Conservation (phyloP, 2,113 vertebrate species). For the Hiodon tergisus region DNA sequence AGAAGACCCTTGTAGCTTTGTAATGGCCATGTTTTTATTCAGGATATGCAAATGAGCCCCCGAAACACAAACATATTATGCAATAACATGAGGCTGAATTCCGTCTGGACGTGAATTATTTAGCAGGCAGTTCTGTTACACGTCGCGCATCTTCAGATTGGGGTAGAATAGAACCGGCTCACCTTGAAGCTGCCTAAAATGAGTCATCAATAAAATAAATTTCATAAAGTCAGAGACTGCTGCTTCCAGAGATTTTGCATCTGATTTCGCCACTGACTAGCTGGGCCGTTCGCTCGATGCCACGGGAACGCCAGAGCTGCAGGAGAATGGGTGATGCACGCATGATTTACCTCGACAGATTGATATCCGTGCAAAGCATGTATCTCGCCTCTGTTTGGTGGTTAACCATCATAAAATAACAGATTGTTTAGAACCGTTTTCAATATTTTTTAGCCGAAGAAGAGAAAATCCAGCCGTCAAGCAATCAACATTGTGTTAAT, state of each 20-base stretch:
- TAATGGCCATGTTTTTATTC: constrained; percentile 67
- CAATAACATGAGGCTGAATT: constrained; percentile 56
- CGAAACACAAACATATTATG: constrained; percentile 69
- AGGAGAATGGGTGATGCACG: constrained; percentile 44
- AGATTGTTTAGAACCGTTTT: neutral
- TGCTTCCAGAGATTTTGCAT: constrained; percentile 51
- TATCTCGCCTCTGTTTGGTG: constrained; percentile 49
- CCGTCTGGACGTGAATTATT: constrained; percentile 69
- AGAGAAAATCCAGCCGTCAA: neutral
- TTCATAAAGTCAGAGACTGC: constrained; percentile 64
- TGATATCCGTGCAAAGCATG: constrained; percentile 43
- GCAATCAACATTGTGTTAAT: neutral
- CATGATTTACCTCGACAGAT: constrained; percentile 57
- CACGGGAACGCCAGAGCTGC: constrained; percentile 48
- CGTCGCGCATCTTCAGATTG: constrained; percentile 60
- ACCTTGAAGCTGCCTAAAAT: constrained; percentile 60
- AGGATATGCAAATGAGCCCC: constrained; percentile 67
- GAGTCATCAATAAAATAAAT: constrained; percentile 73
- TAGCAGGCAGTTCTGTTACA: constrained; percentile 68
- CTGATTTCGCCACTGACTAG: constrained; percentile 58
- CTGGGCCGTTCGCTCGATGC: constrained; percentile 61
- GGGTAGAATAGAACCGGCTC: constrained; percentile 62
- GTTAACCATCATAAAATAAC: constrained; percentile 54
- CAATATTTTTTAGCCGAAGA: neutral
- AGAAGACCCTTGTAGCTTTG: constrained; percentile 29